Base-by-base conservation (phyloP, 2,888 invertebrate species). In the Diaperis boleti region DNA sequence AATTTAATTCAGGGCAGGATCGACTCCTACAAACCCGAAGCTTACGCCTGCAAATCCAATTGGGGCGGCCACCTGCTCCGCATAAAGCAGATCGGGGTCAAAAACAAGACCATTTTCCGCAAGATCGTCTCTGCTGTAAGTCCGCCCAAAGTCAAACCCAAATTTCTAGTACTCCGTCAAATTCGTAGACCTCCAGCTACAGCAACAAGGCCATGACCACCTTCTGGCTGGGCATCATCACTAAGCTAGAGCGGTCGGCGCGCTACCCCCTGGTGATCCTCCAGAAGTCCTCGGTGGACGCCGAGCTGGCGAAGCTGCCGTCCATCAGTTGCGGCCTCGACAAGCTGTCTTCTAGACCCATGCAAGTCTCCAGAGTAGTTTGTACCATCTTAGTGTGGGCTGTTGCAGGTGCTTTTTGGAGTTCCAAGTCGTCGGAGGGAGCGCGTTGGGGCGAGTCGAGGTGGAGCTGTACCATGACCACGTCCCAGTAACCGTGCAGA, bases 381-480 rank as follows among this genome's bases (percentile, higher is more conserved):
- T n/a, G n/a, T n/a, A n/a, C n/a, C n/a, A n/a, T n/a, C n/a, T n/a
- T n/a, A n/a, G n/a, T n/a, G n/a, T n/a, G n/a, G n/a, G n/a, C n/a
- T n/a, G n/a, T 8, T 22, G 33, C 64, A 81, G 80, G 59, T 78
- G 78, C 64, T 82, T 76, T 64, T 62, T 83, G 68, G 81, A 82
- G 59, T 79, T 83, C 59, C 68, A 73, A 68, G 74, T 80, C 17
- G 72, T 74, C n/a, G n/a, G n/a, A n/a, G n/a, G n/a, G n/a, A n/a
- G n/a, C n/a, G n/a, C n/a, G n/a, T n/a, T 82, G 17, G 82, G 82
- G 0, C 71, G 76, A 59, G 70, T 83, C 17, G 66, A 79, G 7
- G 73, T 82, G 18, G 80, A 82, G 70, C 68, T 83, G 3, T 82
- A 82, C 61, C 66, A 70, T 31, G 82, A 82, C 69, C 72, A 74